Conservation (phyloP, 2,888 invertebrate species). For the Campopleginae sp. region DNA sequence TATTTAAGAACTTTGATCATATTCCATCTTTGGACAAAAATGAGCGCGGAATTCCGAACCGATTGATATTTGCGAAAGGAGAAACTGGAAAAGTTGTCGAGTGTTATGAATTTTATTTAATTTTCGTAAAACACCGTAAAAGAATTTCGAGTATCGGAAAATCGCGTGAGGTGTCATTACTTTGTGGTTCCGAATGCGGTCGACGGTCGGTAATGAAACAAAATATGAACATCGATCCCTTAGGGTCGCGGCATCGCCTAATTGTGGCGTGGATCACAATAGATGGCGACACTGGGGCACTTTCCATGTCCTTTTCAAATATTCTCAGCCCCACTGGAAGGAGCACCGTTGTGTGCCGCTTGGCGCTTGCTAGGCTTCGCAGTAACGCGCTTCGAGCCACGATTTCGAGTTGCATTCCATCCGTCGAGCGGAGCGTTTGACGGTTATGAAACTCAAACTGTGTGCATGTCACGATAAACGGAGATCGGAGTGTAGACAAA, state of each 20-base stretch:
- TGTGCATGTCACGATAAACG: slow-evolving; percentile 6
- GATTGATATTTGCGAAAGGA: background rate
- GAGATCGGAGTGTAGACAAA: background rate
- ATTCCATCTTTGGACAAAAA: no score
- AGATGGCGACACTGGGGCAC: slow-evolving; percentile 21
- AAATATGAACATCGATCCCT: background rate
- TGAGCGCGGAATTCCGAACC: background rate
- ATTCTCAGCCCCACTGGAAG: slow-evolving; percentile 5
- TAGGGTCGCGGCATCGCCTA: background rate
- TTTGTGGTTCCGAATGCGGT: background rate
- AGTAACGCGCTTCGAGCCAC: slow-evolving; percentile 66
- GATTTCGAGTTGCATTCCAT: slow-evolving; percentile 76
- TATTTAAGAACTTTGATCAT: no score
- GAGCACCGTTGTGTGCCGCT: slow-evolving; percentile 30
- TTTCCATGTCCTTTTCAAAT: slow-evolving; percentile 28
- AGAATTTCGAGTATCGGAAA: background rate
- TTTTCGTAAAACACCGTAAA: background rate
- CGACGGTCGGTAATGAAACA: background rate
- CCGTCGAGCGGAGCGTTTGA: slow-evolving; percentile 70
- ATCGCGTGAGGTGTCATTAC: background rate
- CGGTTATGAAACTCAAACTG: slow-evolving; percentile 63
- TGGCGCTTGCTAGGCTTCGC: slow-evolving; percentile 36
- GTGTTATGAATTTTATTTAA: background rate
- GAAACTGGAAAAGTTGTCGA: background rate
- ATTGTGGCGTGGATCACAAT: background rate